These are phyloP conservation scores for Phrynocephalus guinanensis DNA, from an alignment of 2,797 vertebrate species.

Conservation along the genomic window DNA sequence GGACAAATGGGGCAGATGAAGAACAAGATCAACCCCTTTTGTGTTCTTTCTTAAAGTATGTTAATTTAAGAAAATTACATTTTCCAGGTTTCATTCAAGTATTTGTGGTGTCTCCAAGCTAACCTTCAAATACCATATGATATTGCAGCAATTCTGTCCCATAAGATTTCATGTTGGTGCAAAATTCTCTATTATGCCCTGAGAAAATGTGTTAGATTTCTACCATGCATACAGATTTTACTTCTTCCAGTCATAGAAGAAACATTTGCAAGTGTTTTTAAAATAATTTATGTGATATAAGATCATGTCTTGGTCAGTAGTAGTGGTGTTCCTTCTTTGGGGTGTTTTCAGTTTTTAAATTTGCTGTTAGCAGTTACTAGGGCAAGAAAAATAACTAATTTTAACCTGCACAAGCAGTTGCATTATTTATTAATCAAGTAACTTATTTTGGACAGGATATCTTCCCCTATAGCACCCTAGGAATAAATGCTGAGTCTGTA, in stretches of 20 bases:
- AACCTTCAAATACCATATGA: not conserved
- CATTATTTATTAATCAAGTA: not conserved
- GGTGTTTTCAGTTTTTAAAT: not conserved
- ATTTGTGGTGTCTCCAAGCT: not conserved
- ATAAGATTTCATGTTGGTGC: not conserved
- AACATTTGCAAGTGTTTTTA: not conserved
- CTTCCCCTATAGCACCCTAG: not conserved
- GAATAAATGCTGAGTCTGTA: not conserved
- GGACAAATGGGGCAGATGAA: too few species aligned
- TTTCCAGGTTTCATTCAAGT: not conserved
- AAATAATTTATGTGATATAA: not conserved
- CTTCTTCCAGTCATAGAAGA: not conserved
- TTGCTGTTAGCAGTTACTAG: not conserved
- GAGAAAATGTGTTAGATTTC: too few species aligned
- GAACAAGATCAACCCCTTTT: too few species aligned
- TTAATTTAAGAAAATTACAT: not conserved
- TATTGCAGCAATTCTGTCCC: not conserved
- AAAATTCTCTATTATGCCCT: not conserved
- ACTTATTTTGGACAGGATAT: not conserved
- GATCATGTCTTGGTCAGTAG: rapidly evolving
- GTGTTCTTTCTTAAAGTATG: too few species aligned
- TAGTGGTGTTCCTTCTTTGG: not conserved
- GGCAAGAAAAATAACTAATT: not conserved
- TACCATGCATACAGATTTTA: not conserved
- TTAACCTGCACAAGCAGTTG: not conserved